Percentiles rank a stretch among this genome's conserved stretches.
phyloP scores from a whole-genome alignment of 2,113 vertebrate genomes.

The Cavia porcellus region DNA sequence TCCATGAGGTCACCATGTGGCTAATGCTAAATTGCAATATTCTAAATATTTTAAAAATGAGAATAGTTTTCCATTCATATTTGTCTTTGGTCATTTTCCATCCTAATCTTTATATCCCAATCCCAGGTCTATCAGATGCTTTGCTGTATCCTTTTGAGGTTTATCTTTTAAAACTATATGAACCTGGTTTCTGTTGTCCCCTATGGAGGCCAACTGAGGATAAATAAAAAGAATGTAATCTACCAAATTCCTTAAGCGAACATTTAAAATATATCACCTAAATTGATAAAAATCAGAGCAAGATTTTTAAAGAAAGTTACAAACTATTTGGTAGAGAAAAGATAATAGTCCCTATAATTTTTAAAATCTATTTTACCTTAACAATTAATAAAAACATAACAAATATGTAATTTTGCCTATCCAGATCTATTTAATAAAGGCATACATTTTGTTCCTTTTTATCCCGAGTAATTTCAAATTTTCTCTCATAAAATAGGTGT shows the following conservation, averaged over 20 bases:
- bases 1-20: neutral
- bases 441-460: neutral
- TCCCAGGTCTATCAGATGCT: neutral
- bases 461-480: neutral
- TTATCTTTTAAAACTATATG: neutral
- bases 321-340: neutral
- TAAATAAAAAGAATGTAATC: neutral
- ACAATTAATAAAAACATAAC: neutral
- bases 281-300: neutral
- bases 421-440: neutral
- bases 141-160: neutral
- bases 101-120: accelerated
- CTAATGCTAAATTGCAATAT: neutral
- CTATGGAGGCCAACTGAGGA: neutral
- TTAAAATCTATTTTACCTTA: neutral
- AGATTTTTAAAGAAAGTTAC: neutral
- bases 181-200: neutral
- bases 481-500: conserved; percentile 59
- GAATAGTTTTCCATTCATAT: neutral
- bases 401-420: neutral
- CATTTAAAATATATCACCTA: neutral
- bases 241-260: neutral
- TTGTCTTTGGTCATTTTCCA: neutral
- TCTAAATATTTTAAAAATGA: neutral
- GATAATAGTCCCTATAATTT: neutral